phyloP scores from a whole-genome alignment of 2,888 invertebrate genomes.

The Mesorhabditis belari region DNA sequence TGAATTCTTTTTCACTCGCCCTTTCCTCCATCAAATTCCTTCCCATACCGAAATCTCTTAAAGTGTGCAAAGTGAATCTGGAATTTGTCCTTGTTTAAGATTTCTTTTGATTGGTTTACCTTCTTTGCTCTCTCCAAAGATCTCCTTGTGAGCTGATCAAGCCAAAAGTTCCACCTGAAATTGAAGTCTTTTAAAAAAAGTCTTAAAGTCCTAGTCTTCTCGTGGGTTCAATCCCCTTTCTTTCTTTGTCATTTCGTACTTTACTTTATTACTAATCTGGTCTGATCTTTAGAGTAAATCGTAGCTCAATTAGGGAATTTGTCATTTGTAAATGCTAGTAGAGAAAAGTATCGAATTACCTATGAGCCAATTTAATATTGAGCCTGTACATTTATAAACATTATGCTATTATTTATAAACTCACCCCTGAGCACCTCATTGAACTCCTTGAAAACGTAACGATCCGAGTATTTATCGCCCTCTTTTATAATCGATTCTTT shows the following conservation, averaged over 20 bases:
- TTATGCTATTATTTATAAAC: background rate
- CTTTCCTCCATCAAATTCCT: slow-evolving; percentile 16
- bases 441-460: slow-evolving; percentile 10
- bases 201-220: background rate
- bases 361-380: slow-evolving; percentile 1
- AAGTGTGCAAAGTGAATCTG: slow-evolving; percentile 14
- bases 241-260: too few species aligned
- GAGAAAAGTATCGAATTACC: too few species aligned
- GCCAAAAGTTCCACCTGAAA: slow-evolving; percentile 19
- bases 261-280: too few species aligned
- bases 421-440: slow-evolving; percentile 3
- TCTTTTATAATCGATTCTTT: slow-evolving; percentile 24
- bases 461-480: slow-evolving; percentile 19
- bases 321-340: too few species aligned
- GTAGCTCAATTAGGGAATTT: too few species aligned
- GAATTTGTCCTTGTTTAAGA: background rate
- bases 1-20: background rate
- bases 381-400: background rate
- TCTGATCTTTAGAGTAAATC: too few species aligned
- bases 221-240: background rate
- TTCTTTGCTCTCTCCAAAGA: slow-evolving; percentile 17
- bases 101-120: background rate
- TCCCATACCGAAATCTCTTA: slow-evolving; percentile 21
- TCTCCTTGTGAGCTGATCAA: slow-evolving; percentile 19
- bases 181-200: background rate